Conservation (phyloP, 2,888 invertebrate species). For the Cheilosia vernalis region DNA sequence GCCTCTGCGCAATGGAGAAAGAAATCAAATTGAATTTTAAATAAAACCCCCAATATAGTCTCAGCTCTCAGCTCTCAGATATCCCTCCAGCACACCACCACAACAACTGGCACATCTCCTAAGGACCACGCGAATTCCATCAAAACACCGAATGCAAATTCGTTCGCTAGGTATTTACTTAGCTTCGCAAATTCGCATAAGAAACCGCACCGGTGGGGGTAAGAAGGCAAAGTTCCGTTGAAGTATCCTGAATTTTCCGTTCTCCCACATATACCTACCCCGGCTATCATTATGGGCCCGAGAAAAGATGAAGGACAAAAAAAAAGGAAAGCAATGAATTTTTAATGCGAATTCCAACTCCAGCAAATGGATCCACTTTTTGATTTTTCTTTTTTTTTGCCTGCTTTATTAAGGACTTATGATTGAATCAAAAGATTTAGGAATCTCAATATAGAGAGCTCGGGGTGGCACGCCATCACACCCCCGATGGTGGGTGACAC, state of each 20-base stretch:
- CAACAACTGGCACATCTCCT: conserved; percentile 47
- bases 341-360: conserved; percentile 72
- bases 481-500: conserved; percentile 52
- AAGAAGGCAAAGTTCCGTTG: conserved; percentile 58
- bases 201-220: conserved; percentile 62
- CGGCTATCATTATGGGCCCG: conserved; percentile 14
- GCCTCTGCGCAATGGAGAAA: conserved; percentile 24
- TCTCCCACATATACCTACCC: neutral
- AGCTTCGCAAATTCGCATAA: conserved; percentile 71
- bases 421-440: conserved; percentile 75
- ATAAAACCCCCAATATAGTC: conserved; percentile 66
- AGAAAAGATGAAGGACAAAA: conserved; percentile 23
- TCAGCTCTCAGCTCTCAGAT: conserved; percentile 20
- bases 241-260: conserved; percentile 22
- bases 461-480: conserved; percentile 49
- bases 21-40: conserved; percentile 74
- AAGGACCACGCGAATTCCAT: conserved; percentile 70
- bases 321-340: conserved; percentile 71
- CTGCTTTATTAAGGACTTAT: conserved; percentile 73
- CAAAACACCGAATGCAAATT: conserved; percentile 73
- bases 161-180: conserved; percentile 69
- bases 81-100: conserved; percentile 7
- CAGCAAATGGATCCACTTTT: conserved; percentile 74
- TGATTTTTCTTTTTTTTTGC: conserved; percentile 56
- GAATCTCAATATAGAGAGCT: conserved; percentile 68